Evolutionary conservation across 1,140 invertebrate species (phyloP).

Genomic region (Plutomurus gul): DNA sequence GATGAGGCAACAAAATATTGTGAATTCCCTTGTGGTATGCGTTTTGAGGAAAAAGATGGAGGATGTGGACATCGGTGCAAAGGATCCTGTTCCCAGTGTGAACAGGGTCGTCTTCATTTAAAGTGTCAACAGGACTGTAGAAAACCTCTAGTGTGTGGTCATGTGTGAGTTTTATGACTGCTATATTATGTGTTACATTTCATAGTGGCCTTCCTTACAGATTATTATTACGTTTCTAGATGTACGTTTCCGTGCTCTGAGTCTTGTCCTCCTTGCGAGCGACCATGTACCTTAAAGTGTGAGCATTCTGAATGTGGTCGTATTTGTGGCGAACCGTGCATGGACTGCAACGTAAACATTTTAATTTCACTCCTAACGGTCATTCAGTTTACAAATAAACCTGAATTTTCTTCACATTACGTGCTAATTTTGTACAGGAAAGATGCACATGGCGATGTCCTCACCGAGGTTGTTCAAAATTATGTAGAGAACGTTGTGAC

Average conservation of each 20-base stretch:
- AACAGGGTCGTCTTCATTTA: slow-evolving; percentile 66
- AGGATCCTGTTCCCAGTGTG: slow-evolving; percentile 66
- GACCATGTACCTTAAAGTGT: slow-evolving; percentile 65
- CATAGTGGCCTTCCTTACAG: too few species aligned
- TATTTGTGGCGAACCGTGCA: slow-evolving; percentile 66
- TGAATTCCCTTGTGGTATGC: slow-evolving; percentile 37
- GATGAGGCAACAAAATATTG: slow-evolving; percentile 39
- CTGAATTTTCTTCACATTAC: not conserved
- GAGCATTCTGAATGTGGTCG: slow-evolving; percentile 63
- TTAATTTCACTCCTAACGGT: too few species aligned
- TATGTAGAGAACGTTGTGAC: slow-evolving; percentile 64
- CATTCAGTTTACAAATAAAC: not conserved
- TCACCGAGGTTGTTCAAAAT: slow-evolving; percentile 64
- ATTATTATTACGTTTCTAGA: too few species aligned
- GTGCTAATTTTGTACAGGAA: slow-evolving; percentile 49
- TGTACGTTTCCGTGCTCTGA: slow-evolving; percentile 67
- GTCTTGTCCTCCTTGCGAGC: slow-evolving; percentile 67
- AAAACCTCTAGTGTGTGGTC: slow-evolving; percentile 67
- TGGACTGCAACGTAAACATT: slow-evolving; percentile 62
- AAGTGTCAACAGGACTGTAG: slow-evolving; percentile 66
- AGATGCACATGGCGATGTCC: slow-evolving; percentile 58
- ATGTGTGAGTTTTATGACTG: slow-evolving; percentile 58
- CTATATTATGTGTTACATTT: too few species aligned
- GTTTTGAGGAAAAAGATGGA: slow-evolving; percentile 26
- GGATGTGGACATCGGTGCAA: slow-evolving; percentile 47